A percentile compares a stretch with the other conserved stretches of the same genome.
phyloP scores from a whole-genome alignment of 1,140 invertebrate species.

The Trichonephila clavata region DNA sequence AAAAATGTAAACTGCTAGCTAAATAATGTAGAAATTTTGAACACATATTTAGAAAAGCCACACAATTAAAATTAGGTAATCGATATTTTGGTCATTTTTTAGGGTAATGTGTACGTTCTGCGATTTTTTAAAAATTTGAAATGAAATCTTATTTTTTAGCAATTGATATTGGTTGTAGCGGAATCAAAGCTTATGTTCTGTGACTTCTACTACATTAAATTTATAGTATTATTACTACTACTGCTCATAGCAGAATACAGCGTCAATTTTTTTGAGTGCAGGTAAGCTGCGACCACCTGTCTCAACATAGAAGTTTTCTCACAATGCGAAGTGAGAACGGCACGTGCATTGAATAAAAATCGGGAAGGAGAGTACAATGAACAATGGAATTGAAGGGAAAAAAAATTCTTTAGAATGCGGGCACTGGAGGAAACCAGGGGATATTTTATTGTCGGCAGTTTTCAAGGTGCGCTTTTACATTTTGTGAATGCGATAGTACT shows the following conservation, averaged over 20 bases:
- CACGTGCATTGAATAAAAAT: constrained; percentile 37
- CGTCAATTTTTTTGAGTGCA: background rate
- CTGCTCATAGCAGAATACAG: background rate
- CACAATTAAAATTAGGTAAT: too few species aligned
- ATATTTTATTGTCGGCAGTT: constrained; percentile 5
- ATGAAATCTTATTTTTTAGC: too few species aligned
- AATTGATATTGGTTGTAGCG: too few species aligned
- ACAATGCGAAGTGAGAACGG: background rate
- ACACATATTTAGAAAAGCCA: too few species aligned
- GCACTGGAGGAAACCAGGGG: background rate
- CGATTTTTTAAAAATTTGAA: too few species aligned
- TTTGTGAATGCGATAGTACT: constrained; percentile 5
- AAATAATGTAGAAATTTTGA: too few species aligned
- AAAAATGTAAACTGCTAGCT: too few species aligned
- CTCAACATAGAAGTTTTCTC: constrained; percentile 5
- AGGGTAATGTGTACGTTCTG: too few species aligned
- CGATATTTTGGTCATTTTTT: too few species aligned
- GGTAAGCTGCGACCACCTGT: background rate
- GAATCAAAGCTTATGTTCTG: too few species aligned
- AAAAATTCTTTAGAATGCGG: background rate
- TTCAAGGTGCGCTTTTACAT: background rate
- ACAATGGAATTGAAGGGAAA: constrained; percentile 8
- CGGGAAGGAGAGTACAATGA: constrained; percentile 25
- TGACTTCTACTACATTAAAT: too few species aligned
- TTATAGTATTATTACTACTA: too few species aligned